phyloP scores from a whole-genome alignment of 2,113 vertebrate genomes.

The Plotosus lineatus region DNA sequence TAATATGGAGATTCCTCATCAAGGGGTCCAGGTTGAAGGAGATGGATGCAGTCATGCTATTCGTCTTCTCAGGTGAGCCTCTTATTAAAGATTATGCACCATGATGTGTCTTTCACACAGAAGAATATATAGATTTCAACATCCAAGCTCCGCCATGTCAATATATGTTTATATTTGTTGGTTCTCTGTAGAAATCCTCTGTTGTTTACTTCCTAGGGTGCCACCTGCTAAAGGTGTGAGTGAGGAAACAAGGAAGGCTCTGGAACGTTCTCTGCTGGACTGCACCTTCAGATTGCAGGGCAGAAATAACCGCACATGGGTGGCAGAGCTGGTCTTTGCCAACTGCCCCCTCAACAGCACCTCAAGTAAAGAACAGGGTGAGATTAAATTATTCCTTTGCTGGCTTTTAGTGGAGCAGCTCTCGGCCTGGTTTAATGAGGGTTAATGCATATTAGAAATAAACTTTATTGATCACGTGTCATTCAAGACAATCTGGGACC shows the following conservation, averaged over 20 bases:
- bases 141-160: too few species aligned
- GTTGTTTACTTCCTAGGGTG: constrained; percentile 73
- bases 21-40: constrained; percentile 96
- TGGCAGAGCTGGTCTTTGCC: constrained; percentile 93
- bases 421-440: neutral
- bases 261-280: constrained; percentile 90
- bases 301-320: constrained; percentile 97
- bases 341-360: constrained; percentile 94
- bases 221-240: constrained; percentile 89
- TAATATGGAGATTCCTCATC: constrained; percentile 94
- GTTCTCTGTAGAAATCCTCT: neutral
- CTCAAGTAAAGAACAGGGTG: constrained; percentile 93
- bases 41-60: constrained; percentile 95
- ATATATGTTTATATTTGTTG: neutral
- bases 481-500: neutral
- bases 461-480: neutral
- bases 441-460: neutral
- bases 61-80: constrained; percentile 87
- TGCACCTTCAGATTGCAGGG: constrained; percentile 98
- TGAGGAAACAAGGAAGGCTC: constrained; percentile 88
- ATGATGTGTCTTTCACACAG: neutral
- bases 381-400: neutral
- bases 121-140: neutral
- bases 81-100: neutral
- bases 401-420: neutral